Percentiles rank a stretch among this genome's conserved stretches.
phyloP scores from a whole-genome alignment of 2,888 invertebrate species.

The Punctoribates punctum region DNA sequence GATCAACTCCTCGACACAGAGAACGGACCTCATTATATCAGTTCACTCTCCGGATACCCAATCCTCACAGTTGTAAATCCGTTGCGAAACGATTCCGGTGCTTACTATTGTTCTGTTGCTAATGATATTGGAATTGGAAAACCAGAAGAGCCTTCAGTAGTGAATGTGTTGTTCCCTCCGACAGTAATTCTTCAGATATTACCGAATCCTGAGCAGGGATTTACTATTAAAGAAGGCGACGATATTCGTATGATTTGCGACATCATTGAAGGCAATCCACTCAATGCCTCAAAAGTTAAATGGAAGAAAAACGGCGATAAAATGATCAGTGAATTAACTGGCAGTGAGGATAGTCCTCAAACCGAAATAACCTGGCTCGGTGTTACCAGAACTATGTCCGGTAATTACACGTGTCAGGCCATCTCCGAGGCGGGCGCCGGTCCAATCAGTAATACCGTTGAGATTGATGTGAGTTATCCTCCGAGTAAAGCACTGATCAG shows the following conservation, averaged over 20 bases:
- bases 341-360: slow-evolving; percentile 46
- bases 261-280: slow-evolving; percentile 48
- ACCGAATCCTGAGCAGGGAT: slow-evolving; percentile 47
- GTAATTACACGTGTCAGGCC: slow-evolving; percentile 48
- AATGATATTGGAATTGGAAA: slow-evolving; percentile 48
- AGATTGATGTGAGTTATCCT: slow-evolving; percentile 58
- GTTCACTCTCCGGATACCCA: slow-evolving; percentile 45
- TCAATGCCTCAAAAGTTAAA: slow-evolving; percentile 46
- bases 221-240: slow-evolving; percentile 48
- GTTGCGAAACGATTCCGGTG: slow-evolving; percentile 46
- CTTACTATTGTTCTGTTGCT: slow-evolving; percentile 47
- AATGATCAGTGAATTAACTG: slow-evolving; percentile 45
- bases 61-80: slow-evolving; percentile 47
- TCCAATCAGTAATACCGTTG: slow-evolving; percentile 43
- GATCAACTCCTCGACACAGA: slow-evolving; percentile 41
- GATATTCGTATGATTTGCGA: slow-evolving; percentile 48
- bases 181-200: slow-evolving; percentile 35
- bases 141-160: slow-evolving; percentile 45
- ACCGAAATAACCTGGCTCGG: slow-evolving; percentile 47
- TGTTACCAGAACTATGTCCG: slow-evolving; percentile 46
- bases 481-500: slow-evolving; percentile 75
- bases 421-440: slow-evolving; percentile 48
- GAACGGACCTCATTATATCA: slow-evolving; percentile 12
- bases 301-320: slow-evolving; percentile 47
- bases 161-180: slow-evolving; percentile 48